Conservation (phyloP, 2,113 vertebrate genomes). For the Microtus pennsylvanicus region DNA sequence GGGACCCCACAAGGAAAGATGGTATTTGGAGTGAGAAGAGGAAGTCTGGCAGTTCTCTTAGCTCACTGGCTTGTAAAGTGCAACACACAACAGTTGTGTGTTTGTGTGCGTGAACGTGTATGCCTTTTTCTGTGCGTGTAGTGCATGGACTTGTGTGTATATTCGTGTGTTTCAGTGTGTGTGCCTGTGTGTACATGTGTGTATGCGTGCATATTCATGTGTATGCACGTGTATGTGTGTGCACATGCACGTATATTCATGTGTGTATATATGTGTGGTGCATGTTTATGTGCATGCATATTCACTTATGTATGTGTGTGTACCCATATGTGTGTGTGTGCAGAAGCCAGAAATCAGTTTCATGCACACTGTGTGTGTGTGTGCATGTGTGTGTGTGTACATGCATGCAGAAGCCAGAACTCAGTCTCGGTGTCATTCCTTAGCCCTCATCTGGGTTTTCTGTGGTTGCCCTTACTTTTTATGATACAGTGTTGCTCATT, state of each 20-base stretch:
- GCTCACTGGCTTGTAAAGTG: constrained; percentile 46
- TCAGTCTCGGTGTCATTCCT: background rate
- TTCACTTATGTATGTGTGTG: background rate
- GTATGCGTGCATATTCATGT: background rate
- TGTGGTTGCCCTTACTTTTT: background rate
- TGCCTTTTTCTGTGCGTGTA: background rate
- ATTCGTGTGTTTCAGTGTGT: background rate
- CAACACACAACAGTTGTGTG: background rate
- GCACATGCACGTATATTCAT: background rate
- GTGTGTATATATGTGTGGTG: background rate
- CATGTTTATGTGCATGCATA: no score
- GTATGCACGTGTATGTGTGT: background rate
- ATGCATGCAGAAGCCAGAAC: background rate
- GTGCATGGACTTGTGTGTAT: background rate
- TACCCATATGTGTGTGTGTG: background rate
- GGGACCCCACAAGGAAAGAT: background rate
- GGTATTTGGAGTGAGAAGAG: constrained; percentile 20
- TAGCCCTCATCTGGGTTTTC: background rate
- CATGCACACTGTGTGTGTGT: background rate
- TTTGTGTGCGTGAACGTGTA: background rate
- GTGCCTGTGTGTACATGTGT: background rate
- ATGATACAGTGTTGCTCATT: background rate
- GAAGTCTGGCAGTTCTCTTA: background rate
- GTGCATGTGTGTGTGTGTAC: background rate
- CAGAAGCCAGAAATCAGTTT: no score